Conservation (phyloP, 2,797 vertebrate genomes). For the Acipenser transmontanus region DNA sequence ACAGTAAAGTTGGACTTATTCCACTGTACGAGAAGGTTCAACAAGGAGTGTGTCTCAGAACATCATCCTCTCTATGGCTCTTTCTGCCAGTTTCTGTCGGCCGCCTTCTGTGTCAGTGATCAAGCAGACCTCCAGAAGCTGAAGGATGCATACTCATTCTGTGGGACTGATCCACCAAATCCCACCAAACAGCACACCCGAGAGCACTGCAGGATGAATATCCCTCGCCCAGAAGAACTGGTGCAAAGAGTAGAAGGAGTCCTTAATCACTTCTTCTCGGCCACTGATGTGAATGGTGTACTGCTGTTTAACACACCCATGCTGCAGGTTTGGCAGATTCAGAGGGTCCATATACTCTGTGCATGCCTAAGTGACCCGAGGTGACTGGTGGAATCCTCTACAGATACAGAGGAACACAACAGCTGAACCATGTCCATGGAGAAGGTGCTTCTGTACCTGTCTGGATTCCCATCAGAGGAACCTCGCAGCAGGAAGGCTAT, state of each 20-base stretch:
- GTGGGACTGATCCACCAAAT: neutral
- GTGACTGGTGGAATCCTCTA: neutral
- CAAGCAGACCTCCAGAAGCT: constrained; percentile 18
- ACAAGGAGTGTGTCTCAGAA: constrained; percentile 17
- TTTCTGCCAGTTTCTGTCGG: constrained; percentile 18
- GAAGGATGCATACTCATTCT: neutral
- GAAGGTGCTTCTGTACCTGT: constrained; percentile 13
- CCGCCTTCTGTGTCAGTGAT: constrained; percentile 22
- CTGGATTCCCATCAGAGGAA: neutral
- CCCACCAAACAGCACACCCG: neutral
- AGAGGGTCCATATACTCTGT: neutral
- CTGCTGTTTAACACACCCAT: neutral
- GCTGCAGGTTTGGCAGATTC: neutral
- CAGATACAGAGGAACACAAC: neutral
- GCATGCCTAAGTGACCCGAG: neutral
- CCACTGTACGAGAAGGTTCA: constrained; percentile 21
- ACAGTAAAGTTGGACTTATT: constrained; percentile 25
- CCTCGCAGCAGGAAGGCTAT: neutral
- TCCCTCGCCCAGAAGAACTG: neutral
- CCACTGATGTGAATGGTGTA: neutral
- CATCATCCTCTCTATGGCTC: constrained; percentile 19
- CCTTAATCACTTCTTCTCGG: neutral
- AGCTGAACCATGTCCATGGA: too few species aligned
- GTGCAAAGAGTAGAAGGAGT: neutral
- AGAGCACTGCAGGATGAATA: neutral